Percentiles rank a stretch among this genome's conserved stretches.
Evolutionary conservation across 1,140 invertebrate species (phyloP).

Genomic region (Drosophila cardini): DNA sequence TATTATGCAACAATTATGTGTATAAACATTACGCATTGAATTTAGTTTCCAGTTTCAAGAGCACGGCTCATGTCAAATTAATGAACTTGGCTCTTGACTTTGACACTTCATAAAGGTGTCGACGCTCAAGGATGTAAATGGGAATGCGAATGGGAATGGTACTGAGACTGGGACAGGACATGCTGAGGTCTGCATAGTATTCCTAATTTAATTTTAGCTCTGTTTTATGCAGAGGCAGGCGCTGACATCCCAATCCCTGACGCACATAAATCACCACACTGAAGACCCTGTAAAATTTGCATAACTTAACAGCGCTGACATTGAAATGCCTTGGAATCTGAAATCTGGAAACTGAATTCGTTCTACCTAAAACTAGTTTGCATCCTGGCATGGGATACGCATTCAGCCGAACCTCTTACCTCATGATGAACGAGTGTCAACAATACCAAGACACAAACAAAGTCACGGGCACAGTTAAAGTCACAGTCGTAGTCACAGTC

Average conservation of each 20-base stretch:
- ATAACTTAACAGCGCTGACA: slow-evolving; percentile 55
- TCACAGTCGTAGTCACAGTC: not conserved
- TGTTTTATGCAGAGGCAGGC: slow-evolving; percentile 70
- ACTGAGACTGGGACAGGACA: slow-evolving; percentile 44
- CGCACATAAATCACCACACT: slow-evolving; percentile 67
- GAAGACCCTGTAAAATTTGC: slow-evolving; percentile 67
- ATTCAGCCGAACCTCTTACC: not conserved
- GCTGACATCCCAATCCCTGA: slow-evolving; percentile 45
- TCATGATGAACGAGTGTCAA: slow-evolving; percentile 58
- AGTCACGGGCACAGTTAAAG: too few relatives aligned
- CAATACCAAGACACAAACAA: slow-evolving; percentile 6
- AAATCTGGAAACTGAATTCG: slow-evolving; percentile 56
- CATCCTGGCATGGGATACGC: slow-evolving; percentile 62
- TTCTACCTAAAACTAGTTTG: slow-evolving; percentile 75
- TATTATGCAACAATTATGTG: slow-evolving; percentile 81
- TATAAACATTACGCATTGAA: slow-evolving; percentile 62
- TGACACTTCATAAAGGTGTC: slow-evolving; percentile 82
- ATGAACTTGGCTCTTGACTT: slow-evolving; percentile 76
- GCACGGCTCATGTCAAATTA: slow-evolving; percentile 76
- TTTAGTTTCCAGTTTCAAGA: slow-evolving; percentile 58
- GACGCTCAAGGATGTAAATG: slow-evolving; percentile 45
- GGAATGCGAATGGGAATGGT: slow-evolving; percentile 14
- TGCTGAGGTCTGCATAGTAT: slow-evolving; percentile 25
- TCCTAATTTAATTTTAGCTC: slow-evolving; percentile 70
- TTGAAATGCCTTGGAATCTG: slow-evolving; percentile 31